Evolutionary conservation across 1,140 invertebrate genomes (phyloP).

Genomic region (Polypedilum vanderplanki): DNA sequence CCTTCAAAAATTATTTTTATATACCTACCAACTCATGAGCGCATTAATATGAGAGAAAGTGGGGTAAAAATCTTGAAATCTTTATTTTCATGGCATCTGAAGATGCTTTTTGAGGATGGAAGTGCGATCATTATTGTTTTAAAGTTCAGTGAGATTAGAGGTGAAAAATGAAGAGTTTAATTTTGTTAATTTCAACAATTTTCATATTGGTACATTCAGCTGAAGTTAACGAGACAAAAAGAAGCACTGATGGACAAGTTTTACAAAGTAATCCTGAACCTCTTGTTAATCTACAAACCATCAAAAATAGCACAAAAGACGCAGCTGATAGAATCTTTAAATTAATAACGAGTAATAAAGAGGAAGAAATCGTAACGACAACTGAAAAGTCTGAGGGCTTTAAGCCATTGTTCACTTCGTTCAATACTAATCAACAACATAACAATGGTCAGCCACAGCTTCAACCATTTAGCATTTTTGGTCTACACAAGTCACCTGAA

Average conservation of each 20-base stretch:
- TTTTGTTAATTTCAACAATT: background rate
- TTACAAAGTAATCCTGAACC: background rate
- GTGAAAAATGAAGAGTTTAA: background rate
- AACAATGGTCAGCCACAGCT: background rate
- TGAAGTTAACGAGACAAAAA: background rate
- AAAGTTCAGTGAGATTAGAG: background rate
- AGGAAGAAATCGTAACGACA: background rate
- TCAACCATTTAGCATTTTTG: background rate
- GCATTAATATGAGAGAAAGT: no score
- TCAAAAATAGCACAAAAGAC: background rate
- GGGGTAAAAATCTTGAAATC: background rate
- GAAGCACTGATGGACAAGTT: background rate
- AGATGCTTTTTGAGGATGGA: constrained; percentile 1
- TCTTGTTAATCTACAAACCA: background rate
- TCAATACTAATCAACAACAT: background rate
- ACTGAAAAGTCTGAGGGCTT: background rate
- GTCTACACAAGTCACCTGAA: constrained; percentile 9
- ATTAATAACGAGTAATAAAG: background rate
- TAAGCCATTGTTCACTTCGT: background rate
- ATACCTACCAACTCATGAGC: background rate
- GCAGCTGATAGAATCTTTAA: background rate
- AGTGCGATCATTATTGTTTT: background rate
- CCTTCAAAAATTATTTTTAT: background rate
- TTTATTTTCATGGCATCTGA: background rate
- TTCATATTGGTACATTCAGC: background rate